Base-by-base conservation (phyloP, 2,113 vertebrate species). In the Cololabis saira region DNA sequence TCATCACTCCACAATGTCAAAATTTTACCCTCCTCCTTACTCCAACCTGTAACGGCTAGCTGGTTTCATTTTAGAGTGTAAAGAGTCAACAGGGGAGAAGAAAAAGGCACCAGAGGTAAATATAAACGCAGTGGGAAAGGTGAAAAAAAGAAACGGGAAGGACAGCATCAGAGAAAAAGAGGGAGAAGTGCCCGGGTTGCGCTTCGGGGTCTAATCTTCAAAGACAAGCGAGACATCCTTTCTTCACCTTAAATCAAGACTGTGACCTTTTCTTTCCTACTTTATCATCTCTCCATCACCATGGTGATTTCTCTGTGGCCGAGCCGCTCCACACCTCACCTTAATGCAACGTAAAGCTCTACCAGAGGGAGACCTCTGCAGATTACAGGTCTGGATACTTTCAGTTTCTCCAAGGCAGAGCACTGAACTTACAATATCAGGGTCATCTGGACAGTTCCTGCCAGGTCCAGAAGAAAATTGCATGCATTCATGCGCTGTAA, bases 201-300 rank as follows among this genome's bases (percentile, higher is more conserved):
- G 52, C 78, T 68, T 78, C 21, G 24, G 84, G 84, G 84, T 61
- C 74, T 60, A 78, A 84, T 85, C 86, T 47, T 57, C 74, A 76
- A 88, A 90, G 83, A 88, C 80, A 89, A 89, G 76, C 71, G 51
- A 70, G 70, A 74, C 63, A 57, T 69, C 85, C 81, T 78, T 54
- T 69, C 41, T 65, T 85, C 74, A 65, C 57, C 71, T 73, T 83
- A 83, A 89, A 89, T 86, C 82, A 77, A 50, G 42, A 61, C 19
- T 37, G 45, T 83, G 81, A 89, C 89, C 77, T 89, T 89, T 87
- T 87, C 73, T 64, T 83, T 83, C 68, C 79, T 67, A 69, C 61
- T 80, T 61, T 63, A 80, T 89, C 85, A 82, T 89, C 78, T 18
- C 78, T 90, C 82, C 60, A 75, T 90, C 86, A 88, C 57, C 57